Conservation (phyloP, 2,113 vertebrate genomes). For the Calyptommatus sinebrachiatus region DNA sequence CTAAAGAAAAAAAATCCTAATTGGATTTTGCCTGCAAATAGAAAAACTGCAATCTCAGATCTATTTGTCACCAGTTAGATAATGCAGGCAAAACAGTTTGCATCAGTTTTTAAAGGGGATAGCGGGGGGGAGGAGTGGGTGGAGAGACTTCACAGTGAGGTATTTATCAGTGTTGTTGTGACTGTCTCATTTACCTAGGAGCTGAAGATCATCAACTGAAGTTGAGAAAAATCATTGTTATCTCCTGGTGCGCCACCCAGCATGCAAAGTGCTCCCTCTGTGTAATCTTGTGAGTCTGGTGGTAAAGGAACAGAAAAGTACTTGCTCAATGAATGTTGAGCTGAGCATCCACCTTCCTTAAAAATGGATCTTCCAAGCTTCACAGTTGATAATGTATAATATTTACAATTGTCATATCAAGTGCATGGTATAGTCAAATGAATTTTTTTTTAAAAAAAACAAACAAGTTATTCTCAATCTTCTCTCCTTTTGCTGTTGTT, state of each 20-base stretch:
- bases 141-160: background rate
- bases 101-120: background rate
- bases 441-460: too few relatives aligned
- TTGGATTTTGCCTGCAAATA: slow-evolving; percentile 26
- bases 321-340: accelerated
- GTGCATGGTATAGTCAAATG: background rate
- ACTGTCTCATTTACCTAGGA: background rate
- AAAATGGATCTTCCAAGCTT: background rate
- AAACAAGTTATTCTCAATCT: too few relatives aligned
- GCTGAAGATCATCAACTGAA: slow-evolving; percentile 1
- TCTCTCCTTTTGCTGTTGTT: too few relatives aligned
- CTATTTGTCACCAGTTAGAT: slow-evolving; percentile 9
- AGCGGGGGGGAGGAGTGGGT: background rate
- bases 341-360: background rate
- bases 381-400: slow-evolving; percentile 1
- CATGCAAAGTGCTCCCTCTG: accelerated
- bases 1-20: slow-evolving; percentile 1
- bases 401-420: background rate
- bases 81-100: slow-evolving; percentile 15
- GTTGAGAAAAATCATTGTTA: background rate
- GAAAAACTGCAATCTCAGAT: slow-evolving; percentile 25
- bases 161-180: slow-evolving; percentile 13
- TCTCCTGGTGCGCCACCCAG: background rate
- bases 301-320: accelerated
- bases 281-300: background rate